A percentile compares a stretch with the other conserved stretches of the same genome.
Conservation (phyloP, 2,888 invertebrate species). For the Meiosimyza platycephala region DNA sequence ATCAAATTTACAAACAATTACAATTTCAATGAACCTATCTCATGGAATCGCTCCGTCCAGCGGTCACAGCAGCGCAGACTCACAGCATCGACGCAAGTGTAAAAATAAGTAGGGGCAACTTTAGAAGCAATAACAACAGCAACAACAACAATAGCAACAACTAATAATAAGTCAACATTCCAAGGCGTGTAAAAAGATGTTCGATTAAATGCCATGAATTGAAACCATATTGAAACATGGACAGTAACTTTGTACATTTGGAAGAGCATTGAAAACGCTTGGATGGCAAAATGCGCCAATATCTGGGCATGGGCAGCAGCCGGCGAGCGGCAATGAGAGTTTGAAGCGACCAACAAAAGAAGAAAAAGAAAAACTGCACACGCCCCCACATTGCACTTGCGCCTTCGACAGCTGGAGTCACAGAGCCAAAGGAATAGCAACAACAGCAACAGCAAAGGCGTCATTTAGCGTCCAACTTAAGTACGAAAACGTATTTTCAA, state of each 20-base stretch:
- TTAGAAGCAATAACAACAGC: slow-evolving; percentile 11
- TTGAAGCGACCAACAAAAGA: background rate
- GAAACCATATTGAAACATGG: slow-evolving; percentile 24
- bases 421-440: too few relatives aligned
- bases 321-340: background rate
- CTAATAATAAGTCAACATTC: slow-evolving; percentile 56
- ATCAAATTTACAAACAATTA: too few relatives aligned
- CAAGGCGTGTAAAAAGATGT: slow-evolving; percentile 67
- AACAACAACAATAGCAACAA: slow-evolving; percentile 27
- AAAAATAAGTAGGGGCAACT: slow-evolving; percentile 17
- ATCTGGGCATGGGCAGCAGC: slow-evolving; percentile 23
- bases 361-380: background rate
- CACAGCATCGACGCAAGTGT: slow-evolving; percentile 21
- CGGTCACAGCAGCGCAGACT: slow-evolving; percentile 13
- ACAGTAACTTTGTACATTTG: too few relatives aligned
- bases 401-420: background rate
- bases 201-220: slow-evolving; percentile 65
- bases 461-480: slow-evolving; percentile 64
- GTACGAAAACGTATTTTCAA: slow-evolving; percentile 65
- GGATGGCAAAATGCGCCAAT: too few relatives aligned
- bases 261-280: too few relatives aligned
- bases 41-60: too few relatives aligned
- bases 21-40: too few relatives aligned
- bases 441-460: slow-evolving; percentile 35
- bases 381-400: slow-evolving; percentile 33